Evolutionary conservation across 2,797 vertebrate genomes (phyloP).

Genomic region (Anabacerthia variegaticeps): DNA sequence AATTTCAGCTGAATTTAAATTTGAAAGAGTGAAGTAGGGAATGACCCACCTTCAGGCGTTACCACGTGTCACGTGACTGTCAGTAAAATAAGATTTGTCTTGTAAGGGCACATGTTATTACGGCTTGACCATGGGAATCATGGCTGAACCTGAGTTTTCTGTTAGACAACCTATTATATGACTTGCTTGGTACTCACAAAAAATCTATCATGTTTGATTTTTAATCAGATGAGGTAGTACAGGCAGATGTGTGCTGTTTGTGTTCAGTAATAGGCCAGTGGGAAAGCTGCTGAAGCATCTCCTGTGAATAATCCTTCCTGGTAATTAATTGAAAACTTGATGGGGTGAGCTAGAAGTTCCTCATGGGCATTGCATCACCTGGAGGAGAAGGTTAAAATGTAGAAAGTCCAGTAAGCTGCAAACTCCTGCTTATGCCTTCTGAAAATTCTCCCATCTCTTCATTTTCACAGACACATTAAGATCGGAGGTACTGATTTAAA

Average conservation of each 20-base stretch:
- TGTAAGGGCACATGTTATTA: not conserved
- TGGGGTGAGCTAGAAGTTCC: not conserved
- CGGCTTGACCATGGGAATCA: not conserved
- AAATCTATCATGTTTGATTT: slow-evolving; percentile 9
- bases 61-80: accelerated
- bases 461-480: not conserved
- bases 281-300: not conserved
- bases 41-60: not conserved
- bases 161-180: not conserved
- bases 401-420: not conserved
- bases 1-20: not conserved
- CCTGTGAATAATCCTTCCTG: not conserved
- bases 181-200: not conserved
- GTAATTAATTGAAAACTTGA: not conserved
- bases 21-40: not conserved
- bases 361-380: not conserved
- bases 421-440: not conserved
- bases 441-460: not conserved
- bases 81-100: not conserved
- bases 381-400: not conserved
- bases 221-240: slow-evolving; percentile 3
- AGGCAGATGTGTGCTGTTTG: not conserved
- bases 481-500: not conserved
- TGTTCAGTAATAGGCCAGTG: not conserved
- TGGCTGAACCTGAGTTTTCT: not conserved